These are phyloP conservation scores for Hyalella azteca DNA, from an alignment of 2,888 invertebrate genomes.

Conservation along the genomic window DNA sequence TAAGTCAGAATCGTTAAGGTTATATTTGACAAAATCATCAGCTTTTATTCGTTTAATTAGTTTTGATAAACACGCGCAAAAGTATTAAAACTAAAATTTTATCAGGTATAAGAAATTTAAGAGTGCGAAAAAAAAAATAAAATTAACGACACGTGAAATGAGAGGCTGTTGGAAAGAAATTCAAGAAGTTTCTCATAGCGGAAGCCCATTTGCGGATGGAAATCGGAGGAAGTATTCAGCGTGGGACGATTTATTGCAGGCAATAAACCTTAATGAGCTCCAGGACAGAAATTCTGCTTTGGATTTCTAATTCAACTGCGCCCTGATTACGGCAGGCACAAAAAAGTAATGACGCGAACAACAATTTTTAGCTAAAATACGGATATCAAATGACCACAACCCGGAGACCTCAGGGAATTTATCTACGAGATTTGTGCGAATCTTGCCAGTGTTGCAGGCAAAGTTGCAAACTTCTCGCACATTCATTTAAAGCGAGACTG, in stretches of 20 bases:
- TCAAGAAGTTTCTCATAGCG: not conserved
- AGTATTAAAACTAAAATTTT: no score
- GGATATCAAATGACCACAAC: not conserved
- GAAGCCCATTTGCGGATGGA: slow-evolving; percentile 10
- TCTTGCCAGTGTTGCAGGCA: not conserved
- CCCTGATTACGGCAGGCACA: not conserved
- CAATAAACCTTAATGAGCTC: slow-evolving; percentile 24
- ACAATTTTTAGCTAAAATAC: not conserved
- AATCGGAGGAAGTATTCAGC: not conserved
- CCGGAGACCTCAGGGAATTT: not conserved
- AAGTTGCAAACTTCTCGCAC: not conserved
- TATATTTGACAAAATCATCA: no score
- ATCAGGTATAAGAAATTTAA: no score
- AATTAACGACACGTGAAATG: no score
- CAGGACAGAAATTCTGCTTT: not conserved
- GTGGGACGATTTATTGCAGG: slow-evolving; percentile 11
- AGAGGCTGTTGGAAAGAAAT: no score
- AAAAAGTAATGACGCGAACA: not conserved
- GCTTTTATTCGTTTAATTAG: no score
- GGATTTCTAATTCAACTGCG: not conserved
- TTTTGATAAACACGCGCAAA: no score
- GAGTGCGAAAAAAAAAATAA: no score
- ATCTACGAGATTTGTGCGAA: not conserved
- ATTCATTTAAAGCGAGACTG: no score
- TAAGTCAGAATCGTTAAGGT: no score